Evolutionary conservation across 2,797 vertebrate genomes (phyloP).

Genomic region (Synaphobranchus kaupii): DNA sequence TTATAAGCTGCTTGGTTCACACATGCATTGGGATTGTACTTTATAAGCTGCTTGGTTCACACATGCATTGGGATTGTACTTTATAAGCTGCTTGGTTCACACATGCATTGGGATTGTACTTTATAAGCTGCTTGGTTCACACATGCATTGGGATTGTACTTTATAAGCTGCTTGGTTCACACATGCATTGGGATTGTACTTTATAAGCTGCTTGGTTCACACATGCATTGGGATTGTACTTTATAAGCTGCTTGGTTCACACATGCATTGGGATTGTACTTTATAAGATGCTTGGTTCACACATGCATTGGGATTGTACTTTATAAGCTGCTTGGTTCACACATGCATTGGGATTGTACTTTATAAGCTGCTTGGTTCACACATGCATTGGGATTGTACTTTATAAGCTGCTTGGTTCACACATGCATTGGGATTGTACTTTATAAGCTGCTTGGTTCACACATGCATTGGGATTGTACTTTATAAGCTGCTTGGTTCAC

Average conservation of each 20-base stretch:
- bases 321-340: constrained; percentile 30
- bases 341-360: constrained; percentile 15
- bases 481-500: constrained; percentile 30
- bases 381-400: constrained; percentile 15
- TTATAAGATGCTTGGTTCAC: constrained; percentile 30
- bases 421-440: constrained; percentile 15
- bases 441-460: constrained; percentile 30
- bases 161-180: constrained; percentile 30
- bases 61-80: constrained; percentile 15
- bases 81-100: constrained; percentile 30
- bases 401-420: constrained; percentile 30
- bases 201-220: constrained; percentile 30
- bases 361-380: constrained; percentile 30
- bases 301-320: constrained; percentile 15
- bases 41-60: constrained; percentile 30
- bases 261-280: constrained; percentile 15
- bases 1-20: constrained; percentile 30
- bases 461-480: constrained; percentile 15
- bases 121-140: constrained; percentile 30
- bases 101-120: constrained; percentile 15
- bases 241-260: constrained; percentile 30
- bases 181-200: constrained; percentile 15
- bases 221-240: constrained; percentile 15
- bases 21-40: constrained; percentile 15
- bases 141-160: constrained; percentile 15